Evolutionary conservation across 2,888 invertebrate species (phyloP).

Genomic region (Agonopterix subpropinquella): DNA sequence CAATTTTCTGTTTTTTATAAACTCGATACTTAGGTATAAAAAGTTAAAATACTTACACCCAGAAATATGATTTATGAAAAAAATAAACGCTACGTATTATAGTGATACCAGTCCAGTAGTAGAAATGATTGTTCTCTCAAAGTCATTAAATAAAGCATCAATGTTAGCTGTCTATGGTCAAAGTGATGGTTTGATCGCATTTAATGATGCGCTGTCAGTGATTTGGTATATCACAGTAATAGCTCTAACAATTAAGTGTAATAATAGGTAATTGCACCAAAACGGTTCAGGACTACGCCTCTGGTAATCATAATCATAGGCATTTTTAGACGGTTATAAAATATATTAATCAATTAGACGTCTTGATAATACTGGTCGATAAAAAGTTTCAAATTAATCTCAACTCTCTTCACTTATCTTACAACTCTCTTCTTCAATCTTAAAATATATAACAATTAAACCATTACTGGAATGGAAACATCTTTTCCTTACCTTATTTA

Average conservation of each 20-base stretch:
- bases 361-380: too few relatives aligned
- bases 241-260: slow-evolving; percentile 50
- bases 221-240: slow-evolving; percentile 53
- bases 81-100: slow-evolving; percentile 11
- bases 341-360: not conserved
- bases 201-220: slow-evolving; percentile 41
- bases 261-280: slow-evolving; percentile 45
- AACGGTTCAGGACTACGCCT: slow-evolving; percentile 24
- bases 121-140: slow-evolving; percentile 28
- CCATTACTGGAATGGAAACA: too few relatives aligned
- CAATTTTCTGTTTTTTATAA: too few relatives aligned
- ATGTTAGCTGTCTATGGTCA: slow-evolving; percentile 35
- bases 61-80: not conserved
- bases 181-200: slow-evolving; percentile 38
- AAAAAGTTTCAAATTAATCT: too few relatives aligned
- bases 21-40: too few relatives aligned
- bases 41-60: too few relatives aligned
- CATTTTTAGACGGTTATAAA: slow-evolving; percentile 5
- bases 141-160: slow-evolving; percentile 44
- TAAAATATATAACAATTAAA: too few relatives aligned
- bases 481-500: too few relatives aligned
- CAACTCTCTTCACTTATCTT: too few relatives aligned
- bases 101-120: slow-evolving; percentile 13
- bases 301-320: slow-evolving; percentile 12
- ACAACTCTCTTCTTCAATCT: too few relatives aligned